Evolutionary conservation across 1,140 invertebrate species (phyloP), one percentile per base, ranked within the genome.

Genomic region (Trissolcus basalis): DNA sequence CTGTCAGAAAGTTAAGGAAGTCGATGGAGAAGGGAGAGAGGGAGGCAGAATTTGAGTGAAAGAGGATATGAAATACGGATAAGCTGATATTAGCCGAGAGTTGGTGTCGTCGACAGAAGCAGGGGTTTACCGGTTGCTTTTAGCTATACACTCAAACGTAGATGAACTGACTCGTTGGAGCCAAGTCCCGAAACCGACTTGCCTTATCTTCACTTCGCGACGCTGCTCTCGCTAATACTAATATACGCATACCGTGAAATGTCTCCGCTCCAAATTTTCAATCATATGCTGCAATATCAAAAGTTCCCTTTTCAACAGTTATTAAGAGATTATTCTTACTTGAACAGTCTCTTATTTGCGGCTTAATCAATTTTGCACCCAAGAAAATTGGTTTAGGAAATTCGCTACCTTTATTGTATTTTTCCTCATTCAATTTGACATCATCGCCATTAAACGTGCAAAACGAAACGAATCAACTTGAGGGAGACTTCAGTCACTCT

Each of bases 131-230:
- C 76, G 73, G 83, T 27, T 72, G 81, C 79, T 83, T 84, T 85
- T 83, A 73, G 79, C 65, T 70, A 27, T 27, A 39, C 75, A 56
- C 55, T 43, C 15, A 59, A 65, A 63, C 75, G 58, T 71, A 76
- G 56, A 56, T 77, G 71, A 81, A 70, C 81, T 82, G 82, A 71
- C 78, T 79, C 67, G 80, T 84, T 80, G 81, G 75, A 59, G 16
- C 43, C 51, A 69, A 68, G 79, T 78, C 49, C 78, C 80, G 79
- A 79, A 81, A 81, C 71, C 73, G 67, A 49, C 75, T 77, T 77
- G 67, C 65, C 87, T 88, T 88, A 88, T 88, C 87, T 86, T 76
- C 56, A 83, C 76, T 88, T 82, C 87, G 86, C 87, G 88, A 88
- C 85, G 87, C 84, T 88, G 86, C 80, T 82, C 86, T 78, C 83